These are phyloP conservation scores for Euleptes europaea DNA, from an alignment of 2,113 vertebrate species.

Conservation along the genomic window DNA sequence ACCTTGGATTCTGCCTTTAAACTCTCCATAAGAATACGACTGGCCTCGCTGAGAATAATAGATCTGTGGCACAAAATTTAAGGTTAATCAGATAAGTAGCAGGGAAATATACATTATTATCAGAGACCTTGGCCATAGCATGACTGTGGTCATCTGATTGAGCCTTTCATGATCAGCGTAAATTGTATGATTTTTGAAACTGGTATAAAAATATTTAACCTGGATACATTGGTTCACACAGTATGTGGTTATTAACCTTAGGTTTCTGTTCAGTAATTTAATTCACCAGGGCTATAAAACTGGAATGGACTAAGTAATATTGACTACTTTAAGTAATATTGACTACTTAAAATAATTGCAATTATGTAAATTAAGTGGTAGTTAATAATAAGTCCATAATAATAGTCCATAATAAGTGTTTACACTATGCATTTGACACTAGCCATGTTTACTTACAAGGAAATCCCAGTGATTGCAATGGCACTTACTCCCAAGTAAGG, in stretches of 20 bases:
- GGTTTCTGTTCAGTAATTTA: background rate
- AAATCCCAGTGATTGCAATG: no score
- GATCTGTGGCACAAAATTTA: conserved; percentile 71
- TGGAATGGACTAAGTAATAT: background rate
- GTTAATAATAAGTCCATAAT: no score
- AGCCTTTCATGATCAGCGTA: background rate
- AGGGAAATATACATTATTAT: background rate
- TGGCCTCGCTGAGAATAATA: conserved; percentile 71
- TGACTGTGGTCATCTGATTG: background rate
- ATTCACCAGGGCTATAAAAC: background rate
- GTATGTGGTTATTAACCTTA: background rate
- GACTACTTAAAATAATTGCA: background rate
- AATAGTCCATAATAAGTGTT: no score
- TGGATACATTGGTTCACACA: background rate
- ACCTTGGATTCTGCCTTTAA: conserved; percentile 74
- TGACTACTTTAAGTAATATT: no score
- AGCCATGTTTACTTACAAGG: no score
- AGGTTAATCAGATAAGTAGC: conserved; percentile 37
- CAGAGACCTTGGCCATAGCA: no score
- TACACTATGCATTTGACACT: no score
- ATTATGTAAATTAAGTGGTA: no score
- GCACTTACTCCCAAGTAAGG: no score
- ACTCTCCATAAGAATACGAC: conserved; percentile 51
- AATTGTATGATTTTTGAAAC: background rate
- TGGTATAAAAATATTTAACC: background rate